Base-by-base conservation (phyloP, 2,113 vertebrate genomes). In the Peromyscus leucopus region DNA sequence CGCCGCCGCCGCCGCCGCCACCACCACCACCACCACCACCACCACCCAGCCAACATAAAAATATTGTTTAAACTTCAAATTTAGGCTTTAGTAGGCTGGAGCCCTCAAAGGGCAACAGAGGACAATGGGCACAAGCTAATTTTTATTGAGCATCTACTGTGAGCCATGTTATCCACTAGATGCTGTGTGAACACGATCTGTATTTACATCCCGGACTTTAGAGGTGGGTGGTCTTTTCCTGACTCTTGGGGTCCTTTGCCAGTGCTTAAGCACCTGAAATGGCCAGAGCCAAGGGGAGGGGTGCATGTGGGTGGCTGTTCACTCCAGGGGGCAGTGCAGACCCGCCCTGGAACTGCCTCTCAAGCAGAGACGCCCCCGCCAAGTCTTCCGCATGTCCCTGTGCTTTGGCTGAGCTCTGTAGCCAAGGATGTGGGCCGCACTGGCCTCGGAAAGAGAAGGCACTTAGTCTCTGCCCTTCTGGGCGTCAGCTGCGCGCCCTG, bases 171-270 rank as follows among this genome's bases (percentile, higher is more conserved):
- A 59, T 74, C 5, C 0, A 28, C 89, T 8, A 7, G 21, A 13
- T 28, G 42, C n/a, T 67, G 1, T 2, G 2, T 4, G 79, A 57
- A 11, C 12, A 0, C 48, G 33, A 2, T 51, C 1, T n/a, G 39
- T 79, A n/a, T 48, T 46, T 22, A 39, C n/a, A 57, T 33, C 17
- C 1, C 19, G 48, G 33, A 26, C 42, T 31, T 46, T 71, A 55
- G 16, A 24, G 28, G 39, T 9, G 11, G 12, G 22, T 61, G 17
- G 26, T 17, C 22, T 65, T 57, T 0, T 1, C 85, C 36, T 48
- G 0, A 13, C 36, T 55, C 5, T 21, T 51, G 9, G 74, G 26
- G 72, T 67, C 15, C 17, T 48, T 39, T 4, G 17, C 71, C 65
- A 42, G 31, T 51, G 17, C 31, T 21, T 2, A 12, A 79, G 42